Evolutionary conservation across 2,888 invertebrate genomes (phyloP), one percentile per base, ranked within the genome.

Genomic region (Dynastes hyllus): DNA sequence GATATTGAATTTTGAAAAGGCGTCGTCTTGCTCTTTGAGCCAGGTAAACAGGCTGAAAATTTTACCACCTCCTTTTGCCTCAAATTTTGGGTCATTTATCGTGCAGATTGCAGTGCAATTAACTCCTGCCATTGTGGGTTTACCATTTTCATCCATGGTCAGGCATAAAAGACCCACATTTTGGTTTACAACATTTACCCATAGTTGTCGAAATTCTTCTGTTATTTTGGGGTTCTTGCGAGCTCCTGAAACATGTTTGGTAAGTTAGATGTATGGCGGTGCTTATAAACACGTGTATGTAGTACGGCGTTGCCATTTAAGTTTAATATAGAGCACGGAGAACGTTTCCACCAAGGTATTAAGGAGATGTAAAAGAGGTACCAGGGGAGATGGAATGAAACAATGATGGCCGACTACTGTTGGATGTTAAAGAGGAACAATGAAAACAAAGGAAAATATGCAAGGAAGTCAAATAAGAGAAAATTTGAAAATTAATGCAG

Each of bases 161-260:
- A 88, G 88, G 22, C 89, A 89, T 8, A 84, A 87, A 32, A 90
- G 80, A 2, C 85, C 81, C 9, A 87, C 76, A 61, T 87, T 87
- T 76, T 88, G 84, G 8, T 83, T 77, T 22, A 90, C 51, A 8
- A 83, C 27, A 0, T 83, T 51, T 2, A 67, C 53, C 82, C 82
- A 84, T 29, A 66, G 29, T 11, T 61, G 32, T 29, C 51, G 27
- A 1, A 51, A 27, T 27, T 13, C 45, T 13, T 3, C 50, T 16
- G 29, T 53, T 16, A 76, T 9, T 22, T 45, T 40, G 5, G 61
- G 2, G 2, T 27, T 32, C 8, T 45, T 45, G 45, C 2, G 8
- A 45, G 51, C 32, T 50, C 9, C 63, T 63, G 45, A 45, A 45
- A 45, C 32, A 37, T 5, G 32, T 37, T 37, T 5, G 32, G 5